These are phyloP conservation scores for Smithornis capensis DNA, from an alignment of 2,113 vertebrate genomes.

Conservation along the genomic window DNA sequence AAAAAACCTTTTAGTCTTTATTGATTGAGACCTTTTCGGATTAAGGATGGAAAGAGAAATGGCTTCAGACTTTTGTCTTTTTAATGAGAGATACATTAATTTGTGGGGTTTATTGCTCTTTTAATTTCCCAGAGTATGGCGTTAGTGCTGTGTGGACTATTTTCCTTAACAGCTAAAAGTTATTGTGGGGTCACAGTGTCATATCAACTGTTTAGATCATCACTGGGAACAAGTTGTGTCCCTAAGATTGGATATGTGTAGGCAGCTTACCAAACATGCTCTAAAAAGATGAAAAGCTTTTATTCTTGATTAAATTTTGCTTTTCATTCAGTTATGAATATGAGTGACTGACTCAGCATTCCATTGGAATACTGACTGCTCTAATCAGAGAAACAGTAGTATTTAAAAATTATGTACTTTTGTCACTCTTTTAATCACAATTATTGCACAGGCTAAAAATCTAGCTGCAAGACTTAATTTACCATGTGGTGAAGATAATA, in stretches of 20 bases:
- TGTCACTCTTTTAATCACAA: not conserved
- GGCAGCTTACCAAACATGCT: not conserved
- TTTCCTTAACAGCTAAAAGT: not conserved
- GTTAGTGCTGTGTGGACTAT: not conserved
- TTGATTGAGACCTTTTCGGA: not conserved
- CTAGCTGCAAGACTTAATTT: not conserved
- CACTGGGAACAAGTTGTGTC: not conserved
- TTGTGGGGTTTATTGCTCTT: not conserved
- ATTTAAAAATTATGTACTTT: not conserved
- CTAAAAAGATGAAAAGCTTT: not conserved
- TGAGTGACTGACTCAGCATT: not conserved
- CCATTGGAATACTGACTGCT: not conserved
- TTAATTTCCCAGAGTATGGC: not conserved
- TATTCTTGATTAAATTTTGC: not conserved
- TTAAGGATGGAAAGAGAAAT: not conserved
- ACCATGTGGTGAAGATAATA: not conserved
- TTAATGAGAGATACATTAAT: not conserved
- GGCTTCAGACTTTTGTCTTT: not conserved
- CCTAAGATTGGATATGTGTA: not conserved
- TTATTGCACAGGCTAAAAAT: not conserved
- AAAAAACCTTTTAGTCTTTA: not conserved
- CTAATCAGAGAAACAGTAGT: not conserved
- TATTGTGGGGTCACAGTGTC: not conserved
- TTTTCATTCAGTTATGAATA: not conserved
- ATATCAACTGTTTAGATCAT: not conserved